Conservation (phyloP, 2,888 invertebrate genomes). For the Thelaira solivaga region DNA sequence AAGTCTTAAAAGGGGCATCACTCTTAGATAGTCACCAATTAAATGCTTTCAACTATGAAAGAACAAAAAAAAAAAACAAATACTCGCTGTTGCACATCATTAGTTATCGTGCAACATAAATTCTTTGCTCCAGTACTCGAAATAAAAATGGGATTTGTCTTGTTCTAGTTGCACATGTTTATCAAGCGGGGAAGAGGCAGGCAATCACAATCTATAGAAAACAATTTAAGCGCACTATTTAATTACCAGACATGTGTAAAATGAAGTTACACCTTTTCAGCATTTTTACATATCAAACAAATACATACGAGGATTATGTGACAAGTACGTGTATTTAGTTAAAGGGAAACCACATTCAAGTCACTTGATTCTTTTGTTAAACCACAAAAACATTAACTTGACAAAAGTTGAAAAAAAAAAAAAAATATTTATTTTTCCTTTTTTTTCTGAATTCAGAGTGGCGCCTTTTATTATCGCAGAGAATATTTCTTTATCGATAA, state of each 20-base stretch:
- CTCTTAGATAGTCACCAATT: slow-evolving; percentile 50
- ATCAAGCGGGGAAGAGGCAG: too few relatives aligned
- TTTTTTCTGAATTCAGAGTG: too few relatives aligned
- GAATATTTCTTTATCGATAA: slow-evolving; percentile 33
- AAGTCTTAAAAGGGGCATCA: slow-evolving; percentile 45
- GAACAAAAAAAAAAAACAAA: too few relatives aligned
- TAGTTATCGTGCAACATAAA: slow-evolving; percentile 50
- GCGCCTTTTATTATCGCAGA: slow-evolving; percentile 33
- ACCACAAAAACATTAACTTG: too few relatives aligned
- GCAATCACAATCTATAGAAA: slow-evolving; percentile 47
- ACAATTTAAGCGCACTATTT: slow-evolving; percentile 56
- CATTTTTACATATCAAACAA: not conserved
- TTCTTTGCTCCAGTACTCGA: slow-evolving; percentile 18
- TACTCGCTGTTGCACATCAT: slow-evolving; percentile 44
- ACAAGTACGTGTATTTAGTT: slow-evolving; percentile 20
- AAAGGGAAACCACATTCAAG: slow-evolving; percentile 32
- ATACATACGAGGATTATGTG: not conserved
- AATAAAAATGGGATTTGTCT: not conserved
- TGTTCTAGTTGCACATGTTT: too few relatives aligned
- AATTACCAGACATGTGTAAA: slow-evolving; percentile 51
- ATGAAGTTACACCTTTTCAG: slow-evolving; percentile 48
- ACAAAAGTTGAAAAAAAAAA: too few relatives aligned
- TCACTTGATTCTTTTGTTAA: slow-evolving; percentile 16
- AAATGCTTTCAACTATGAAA: slow-evolving; percentile 47
- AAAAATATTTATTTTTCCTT: not conserved